Evolutionary conservation across 2,797 vertebrate genomes (phyloP).

Genomic region (Myiotriccus ornatus): DNA sequence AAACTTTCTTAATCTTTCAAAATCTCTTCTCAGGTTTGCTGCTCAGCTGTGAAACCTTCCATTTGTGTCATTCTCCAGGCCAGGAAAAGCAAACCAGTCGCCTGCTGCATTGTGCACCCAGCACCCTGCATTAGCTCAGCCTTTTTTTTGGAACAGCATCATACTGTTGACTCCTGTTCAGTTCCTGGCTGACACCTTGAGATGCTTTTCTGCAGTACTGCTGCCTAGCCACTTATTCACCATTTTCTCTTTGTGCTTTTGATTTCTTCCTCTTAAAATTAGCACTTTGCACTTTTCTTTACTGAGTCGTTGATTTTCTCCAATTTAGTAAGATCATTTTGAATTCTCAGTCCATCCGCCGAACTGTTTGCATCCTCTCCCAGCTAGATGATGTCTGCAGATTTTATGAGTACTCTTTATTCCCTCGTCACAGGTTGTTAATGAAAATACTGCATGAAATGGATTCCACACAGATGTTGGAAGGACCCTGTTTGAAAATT

Average conservation of each 20-base stretch:
- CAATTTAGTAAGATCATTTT: conserved; percentile 58
- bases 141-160: not conserved
- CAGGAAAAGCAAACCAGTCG: not conserved
- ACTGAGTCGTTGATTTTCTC: conserved; percentile 60
- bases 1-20: not conserved
- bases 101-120: not conserved
- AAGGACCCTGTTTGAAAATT: not conserved
- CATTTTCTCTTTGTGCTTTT: conserved; percentile 52
- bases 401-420: conserved; percentile 66
- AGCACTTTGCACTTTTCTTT: conserved; percentile 57
- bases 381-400: conserved; percentile 64
- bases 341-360: conserved; percentile 60
- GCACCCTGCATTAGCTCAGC: not conserved
- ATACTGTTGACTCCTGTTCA: not conserved
- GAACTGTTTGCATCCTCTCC: conserved; percentile 66
- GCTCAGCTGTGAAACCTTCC: not conserved
- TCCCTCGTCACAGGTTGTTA: conserved; percentile 66
- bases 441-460: conserved; percentile 66
- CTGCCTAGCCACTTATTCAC: conserved; percentile 8
- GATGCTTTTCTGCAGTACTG: conserved; percentile 10
- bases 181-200: not conserved
- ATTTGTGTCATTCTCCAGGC: not conserved
- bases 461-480: conserved; percentile 56
- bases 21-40: not conserved
- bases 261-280: conserved; percentile 53